These are phyloP conservation scores for Lichenostomus cassidix DNA, from an alignment of 2,113 vertebrate genomes.

Conservation along the genomic window DNA sequence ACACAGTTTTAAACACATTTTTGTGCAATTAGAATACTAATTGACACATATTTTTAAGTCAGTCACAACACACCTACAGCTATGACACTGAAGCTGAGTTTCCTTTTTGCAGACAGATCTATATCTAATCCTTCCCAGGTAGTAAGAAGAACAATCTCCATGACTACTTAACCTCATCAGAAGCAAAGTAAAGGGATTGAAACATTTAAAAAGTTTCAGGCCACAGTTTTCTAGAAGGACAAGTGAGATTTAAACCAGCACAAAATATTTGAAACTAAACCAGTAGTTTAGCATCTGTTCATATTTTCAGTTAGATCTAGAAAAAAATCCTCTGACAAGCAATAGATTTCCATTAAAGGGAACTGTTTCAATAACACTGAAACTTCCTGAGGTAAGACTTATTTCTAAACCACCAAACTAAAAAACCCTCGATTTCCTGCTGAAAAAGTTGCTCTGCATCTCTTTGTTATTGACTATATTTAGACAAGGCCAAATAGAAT, in stretches of 20 bases:
- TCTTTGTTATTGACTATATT: not conserved
- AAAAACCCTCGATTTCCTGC: not conserved
- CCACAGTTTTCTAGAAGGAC: not conserved
- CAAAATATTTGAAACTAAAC: not conserved
- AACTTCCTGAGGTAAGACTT: not conserved
- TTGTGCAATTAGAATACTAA: not conserved
- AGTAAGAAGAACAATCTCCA: not conserved
- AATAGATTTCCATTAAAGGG: not conserved
- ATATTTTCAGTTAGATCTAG: not conserved
- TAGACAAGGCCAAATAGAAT: not conserved
- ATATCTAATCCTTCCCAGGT: not conserved
- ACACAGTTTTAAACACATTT: not conserved
- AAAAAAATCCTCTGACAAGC: constrained; percentile 5
- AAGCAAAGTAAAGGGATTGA: not conserved
- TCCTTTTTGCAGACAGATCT: not conserved
- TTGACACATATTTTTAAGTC: not conserved
- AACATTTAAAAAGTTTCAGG: not conserved
- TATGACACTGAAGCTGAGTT: not conserved
- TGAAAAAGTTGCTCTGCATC: not conserved
- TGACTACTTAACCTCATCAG: not conserved
- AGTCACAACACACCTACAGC: not conserved
- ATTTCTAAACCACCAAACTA: not conserved
- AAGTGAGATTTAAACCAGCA: not conserved
- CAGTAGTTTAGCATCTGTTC: not conserved
- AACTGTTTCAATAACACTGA: not conserved